phyloP scores from a whole-genome alignment of 1,140 invertebrate species.

The silkworm (Bombyx mori) region ASM3026992v2 NC_085107.1:5316001-5316500 shows the following conservation, averaged over 20 bases:
- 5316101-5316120: constrained; percentile 1
- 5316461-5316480: too few relatives aligned
- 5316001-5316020: constrained; percentile 13
- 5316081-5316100: constrained; percentile 14
- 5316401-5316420: too few relatives aligned
- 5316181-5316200: constrained; percentile 11
- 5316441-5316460: too few relatives aligned
- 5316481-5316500: too few relatives aligned
- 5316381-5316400: too few relatives aligned
- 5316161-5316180: constrained; percentile 14
- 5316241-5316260: constrained; percentile 25
- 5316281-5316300: too few relatives aligned
- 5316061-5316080: constrained; percentile 8
- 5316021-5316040: constrained; percentile 13
- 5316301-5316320: neutral
- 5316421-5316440: too few relatives aligned
- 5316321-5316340: constrained; percentile 1
- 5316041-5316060: constrained; percentile 6
- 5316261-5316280: constrained; percentile 17
- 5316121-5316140: constrained; percentile 5
- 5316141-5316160: constrained; percentile 15
- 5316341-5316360: too few relatives aligned
- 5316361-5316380: too few relatives aligned
- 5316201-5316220: constrained; percentile 29
- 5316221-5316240: constrained; percentile 30